A percentile compares a stretch with the other conserved stretches of the same genome.
Conservation (phyloP, 2,888 invertebrate genomes). For the Lasioglossum figueresi region DNA sequence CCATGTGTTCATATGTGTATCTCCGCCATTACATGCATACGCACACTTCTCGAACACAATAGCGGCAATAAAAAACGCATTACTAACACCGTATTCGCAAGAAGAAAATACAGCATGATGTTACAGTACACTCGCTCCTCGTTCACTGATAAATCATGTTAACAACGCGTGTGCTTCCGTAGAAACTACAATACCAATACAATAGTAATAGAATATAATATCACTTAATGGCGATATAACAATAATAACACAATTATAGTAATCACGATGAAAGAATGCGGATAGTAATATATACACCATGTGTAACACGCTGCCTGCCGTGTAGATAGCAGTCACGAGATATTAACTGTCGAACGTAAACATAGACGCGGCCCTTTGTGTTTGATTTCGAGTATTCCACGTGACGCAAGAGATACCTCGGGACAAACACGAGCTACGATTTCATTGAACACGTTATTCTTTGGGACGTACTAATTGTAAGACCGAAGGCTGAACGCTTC, state of each 20-base stretch:
- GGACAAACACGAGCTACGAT: constrained; percentile 58
- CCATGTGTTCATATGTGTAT: constrained; percentile 3
- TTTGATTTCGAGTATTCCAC: constrained; percentile 43
- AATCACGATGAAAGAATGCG: constrained; percentile 58
- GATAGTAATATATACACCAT: constrained; percentile 66
- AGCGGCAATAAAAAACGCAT: constrained; percentile 25
- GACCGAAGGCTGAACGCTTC: constrained; percentile 59
- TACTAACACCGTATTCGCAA: constrained; percentile 30
- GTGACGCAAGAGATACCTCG: constrained; percentile 17
- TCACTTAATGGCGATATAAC: constrained; percentile 32
- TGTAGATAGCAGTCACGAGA: constrained; percentile 51
- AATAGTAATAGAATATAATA: constrained; percentile 28
- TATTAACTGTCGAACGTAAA: constrained; percentile 44
- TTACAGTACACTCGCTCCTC: constrained; percentile 24
- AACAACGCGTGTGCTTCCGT: constrained; percentile 24
- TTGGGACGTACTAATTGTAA: constrained; percentile 70
- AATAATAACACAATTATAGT: constrained; percentile 47
- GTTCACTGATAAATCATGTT: constrained; percentile 41
- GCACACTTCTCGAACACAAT: constrained; percentile 22
- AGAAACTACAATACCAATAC: constrained; percentile 23
- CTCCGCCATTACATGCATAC: constrained; percentile 7
- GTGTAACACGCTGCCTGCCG: constrained; percentile 50
- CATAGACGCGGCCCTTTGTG: constrained; percentile 42
- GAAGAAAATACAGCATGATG: constrained; percentile 36
- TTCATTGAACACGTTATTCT: constrained; percentile 75